These are phyloP conservation scores for Pseudomyrmex sp. DNA, from an alignment of 1,140 invertebrate genomes.

Conservation along the genomic window DNA sequence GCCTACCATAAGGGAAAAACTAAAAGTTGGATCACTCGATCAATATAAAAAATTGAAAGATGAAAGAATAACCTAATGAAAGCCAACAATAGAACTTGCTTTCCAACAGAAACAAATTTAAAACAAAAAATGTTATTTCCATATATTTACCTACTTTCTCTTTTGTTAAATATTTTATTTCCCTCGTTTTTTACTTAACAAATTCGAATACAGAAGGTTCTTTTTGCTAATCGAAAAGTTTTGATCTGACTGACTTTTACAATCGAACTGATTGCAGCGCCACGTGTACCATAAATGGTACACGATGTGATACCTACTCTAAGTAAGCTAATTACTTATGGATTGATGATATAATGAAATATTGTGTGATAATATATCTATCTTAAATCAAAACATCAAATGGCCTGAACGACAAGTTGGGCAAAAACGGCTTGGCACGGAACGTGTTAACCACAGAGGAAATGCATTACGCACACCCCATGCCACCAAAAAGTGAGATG, in stretches of 20 bases:
- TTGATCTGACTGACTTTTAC: too few species aligned
- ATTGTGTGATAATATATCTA: too few species aligned
- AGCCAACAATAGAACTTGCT: background rate
- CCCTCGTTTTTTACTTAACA: background rate
- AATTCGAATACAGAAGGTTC: background rate
- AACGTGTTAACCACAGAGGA: too few species aligned
- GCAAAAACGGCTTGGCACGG: too few species aligned
- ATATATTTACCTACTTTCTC: background rate
- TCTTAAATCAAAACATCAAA: too few species aligned
- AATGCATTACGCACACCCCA: too few species aligned
- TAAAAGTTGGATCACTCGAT: background rate
- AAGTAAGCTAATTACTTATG: background rate
- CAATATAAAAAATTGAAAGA: constrained; percentile 4
- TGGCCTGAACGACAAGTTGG: too few species aligned
- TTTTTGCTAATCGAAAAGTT: background rate
- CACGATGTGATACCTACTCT: background rate
- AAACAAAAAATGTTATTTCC: background rate
- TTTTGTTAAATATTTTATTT: constrained; percentile 8
- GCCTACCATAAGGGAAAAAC: background rate
- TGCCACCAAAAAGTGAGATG: too few species aligned
- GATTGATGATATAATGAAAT: background rate
- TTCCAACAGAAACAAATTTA: too few species aligned
- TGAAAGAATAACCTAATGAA: constrained; percentile 5
- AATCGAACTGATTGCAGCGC: background rate
- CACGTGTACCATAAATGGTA: background rate